Conservation (phyloP, 2,888 invertebrate genomes). For the Noctua pronuba region DNA sequence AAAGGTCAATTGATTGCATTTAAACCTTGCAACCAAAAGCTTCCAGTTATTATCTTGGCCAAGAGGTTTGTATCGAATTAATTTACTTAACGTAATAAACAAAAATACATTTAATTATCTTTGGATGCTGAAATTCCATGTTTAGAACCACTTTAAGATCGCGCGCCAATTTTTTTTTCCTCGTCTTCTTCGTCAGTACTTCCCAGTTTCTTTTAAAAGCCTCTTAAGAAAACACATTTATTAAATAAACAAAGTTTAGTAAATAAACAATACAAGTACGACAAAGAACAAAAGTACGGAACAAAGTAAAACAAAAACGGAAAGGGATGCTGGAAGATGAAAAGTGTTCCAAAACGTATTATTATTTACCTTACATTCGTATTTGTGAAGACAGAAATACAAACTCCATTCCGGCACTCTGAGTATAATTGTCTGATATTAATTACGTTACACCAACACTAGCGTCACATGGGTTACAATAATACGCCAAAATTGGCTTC, state of each 20-base stretch:
- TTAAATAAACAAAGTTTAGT: slow-evolving; percentile 48
- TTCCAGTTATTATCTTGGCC: neutral
- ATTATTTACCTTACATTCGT: slow-evolving; percentile 74
- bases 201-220: neutral
- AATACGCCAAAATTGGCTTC: slow-evolving; percentile 68
- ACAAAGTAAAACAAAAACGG: slow-evolving; percentile 43
- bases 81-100: neutral
- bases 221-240: slow-evolving; percentile 25
- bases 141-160: neutral
- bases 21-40: neutral
- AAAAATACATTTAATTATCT: neutral
- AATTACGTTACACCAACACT: slow-evolving; percentile 81
- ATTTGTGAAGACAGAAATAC: slow-evolving; percentile 64
- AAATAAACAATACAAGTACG: slow-evolving; percentile 39
- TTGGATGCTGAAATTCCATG: neutral
- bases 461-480: slow-evolving; percentile 77
- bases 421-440: slow-evolving; percentile 75
- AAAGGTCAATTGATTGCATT: neutral
- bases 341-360: slow-evolving; percentile 37
- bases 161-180: neutral
- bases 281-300: slow-evolving; percentile 50
- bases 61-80: neutral
- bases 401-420: slow-evolving; percentile 81
- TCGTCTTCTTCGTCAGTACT: neutral
- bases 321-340: slow-evolving; percentile 39